Base-by-base conservation (phyloP, 2,797 vertebrate genomes). In the Echeneis naucrates region DNA sequence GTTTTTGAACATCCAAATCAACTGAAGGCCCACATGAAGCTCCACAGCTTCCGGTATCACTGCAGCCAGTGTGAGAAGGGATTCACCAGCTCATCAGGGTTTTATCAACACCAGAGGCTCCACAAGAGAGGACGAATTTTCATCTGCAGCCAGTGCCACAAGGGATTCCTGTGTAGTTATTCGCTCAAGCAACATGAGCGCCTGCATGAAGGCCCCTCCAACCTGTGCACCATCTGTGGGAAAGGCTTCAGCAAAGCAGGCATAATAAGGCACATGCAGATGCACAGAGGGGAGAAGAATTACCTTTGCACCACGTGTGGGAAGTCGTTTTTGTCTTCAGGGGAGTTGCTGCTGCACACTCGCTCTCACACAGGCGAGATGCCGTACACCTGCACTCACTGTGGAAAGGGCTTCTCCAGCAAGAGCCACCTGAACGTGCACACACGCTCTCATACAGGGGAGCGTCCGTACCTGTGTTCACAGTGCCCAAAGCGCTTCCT, bases 271-370 rank as follows among this genome's bases (percentile, higher is more conserved):
- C 92, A 93, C 86, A 72, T 89, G 86, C 89, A 84, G 77, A 92
- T 91, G 91, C 92, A 93, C 82, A 68, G 9, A 52, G 91, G 92
- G 16, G 89, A 92, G 81, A 88, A 52, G 73, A 89, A 91, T 5
- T 91, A 79, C 56, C 52, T 91, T 50, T 93, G 92, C 86, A 88
- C 88, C 44, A 83, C 62, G 0, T 93, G 92, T 0, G 92, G 92
- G 19, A 93, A 92, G 80, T 82, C 84, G 0, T 93, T 93, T 13
- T 26, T 92, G 32, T 90, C 87, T 0, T 91, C 86, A 0, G 92
- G 90, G 1, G 90, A 92, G 83, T 81, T 93, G 81, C 71, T 82
- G 66, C 61, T 91, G 70, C 92, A 93, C 81, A 88, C 44, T 0
- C 85, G 91, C 0, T 73, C 85, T 1, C 92, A 93, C 88, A 92